phyloP scores from a whole-genome alignment of 2,888 invertebrate genomes.

The Macrosoma leucophasiata region DNA sequence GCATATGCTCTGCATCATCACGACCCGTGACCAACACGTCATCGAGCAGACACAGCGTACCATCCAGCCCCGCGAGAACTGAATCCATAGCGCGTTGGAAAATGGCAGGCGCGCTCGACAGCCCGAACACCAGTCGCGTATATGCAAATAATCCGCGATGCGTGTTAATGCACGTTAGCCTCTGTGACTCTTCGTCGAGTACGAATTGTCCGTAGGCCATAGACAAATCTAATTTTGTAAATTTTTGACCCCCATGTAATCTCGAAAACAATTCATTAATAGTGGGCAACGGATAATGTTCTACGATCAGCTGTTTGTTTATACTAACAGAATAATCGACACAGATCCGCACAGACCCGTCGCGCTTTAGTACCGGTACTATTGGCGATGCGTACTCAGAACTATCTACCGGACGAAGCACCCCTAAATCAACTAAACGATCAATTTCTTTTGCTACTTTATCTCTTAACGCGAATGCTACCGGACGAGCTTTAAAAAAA shows the following conservation, averaged over 20 bases:
- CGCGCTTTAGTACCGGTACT: constrained; percentile 24
- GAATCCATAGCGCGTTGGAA: constrained; percentile 31
- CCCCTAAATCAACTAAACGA: too few species aligned
- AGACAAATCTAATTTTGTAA: constrained; percentile 25
- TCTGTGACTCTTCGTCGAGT: constrained; percentile 22
- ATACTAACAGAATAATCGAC: constrained; percentile 29
- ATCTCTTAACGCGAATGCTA: too few species aligned
- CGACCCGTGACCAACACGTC: constrained; percentile 24
- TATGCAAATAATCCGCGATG: constrained; percentile 26
- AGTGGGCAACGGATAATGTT: constrained; percentile 23
- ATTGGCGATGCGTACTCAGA: constrained; percentile 31
- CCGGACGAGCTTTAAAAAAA: too few species aligned
- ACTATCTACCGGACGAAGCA: constrained; percentile 26
- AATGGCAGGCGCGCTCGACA: constrained; percentile 27
- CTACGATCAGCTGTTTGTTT: constrained; percentile 22
- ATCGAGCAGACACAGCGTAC: constrained; percentile 24
- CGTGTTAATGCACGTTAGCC: constrained; percentile 25
- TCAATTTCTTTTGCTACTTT: too few species aligned
- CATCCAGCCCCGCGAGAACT: constrained; percentile 9
- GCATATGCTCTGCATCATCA: too few species aligned
- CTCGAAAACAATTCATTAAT: constrained; percentile 21
- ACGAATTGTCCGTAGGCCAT: constrained; percentile 25
- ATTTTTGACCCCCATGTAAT: constrained; percentile 23
- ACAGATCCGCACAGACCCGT: constrained; percentile 23
- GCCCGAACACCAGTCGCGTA: constrained; percentile 19